Percentiles rank a stretch among this genome's conserved stretches.
phyloP scores from a whole-genome alignment of 2,888 invertebrate genomes.

The Monopis laevigella region DNA sequence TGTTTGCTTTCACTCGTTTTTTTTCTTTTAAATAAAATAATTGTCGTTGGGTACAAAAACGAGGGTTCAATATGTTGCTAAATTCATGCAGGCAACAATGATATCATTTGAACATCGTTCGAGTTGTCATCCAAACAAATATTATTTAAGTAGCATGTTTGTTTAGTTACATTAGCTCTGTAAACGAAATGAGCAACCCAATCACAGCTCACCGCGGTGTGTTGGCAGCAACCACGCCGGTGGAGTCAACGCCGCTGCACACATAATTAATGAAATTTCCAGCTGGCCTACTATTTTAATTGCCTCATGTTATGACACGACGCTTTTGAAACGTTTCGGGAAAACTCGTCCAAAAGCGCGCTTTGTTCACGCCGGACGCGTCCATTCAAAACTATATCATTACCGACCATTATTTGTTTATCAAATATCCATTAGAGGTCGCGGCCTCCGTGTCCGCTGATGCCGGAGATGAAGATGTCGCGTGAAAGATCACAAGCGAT shows the following conservation, averaged over 20 bases:
- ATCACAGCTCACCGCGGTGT: conserved; percentile 12
- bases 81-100: neutral
- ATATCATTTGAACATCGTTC: no score
- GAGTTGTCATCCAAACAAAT: no score
- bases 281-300: conserved; percentile 64
- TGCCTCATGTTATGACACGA: conserved; percentile 56
- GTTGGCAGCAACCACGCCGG: conserved; percentile 45
- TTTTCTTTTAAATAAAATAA: conserved; percentile 25
- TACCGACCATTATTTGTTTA: conserved; percentile 50
- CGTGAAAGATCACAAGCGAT: conserved; percentile 48
- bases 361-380: conserved; percentile 49
- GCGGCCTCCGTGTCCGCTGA: conserved; percentile 34
- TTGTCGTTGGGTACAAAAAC: conserved; percentile 2
- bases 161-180: no score
- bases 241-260: conserved; percentile 44
- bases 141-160: no score
- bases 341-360: conserved; percentile 39
- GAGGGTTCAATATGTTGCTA: neutral
- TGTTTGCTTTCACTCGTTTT: conserved; percentile 48
- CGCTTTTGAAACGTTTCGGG: conserved; percentile 59
- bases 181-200: conserved; percentile 10
- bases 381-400: conserved; percentile 26
- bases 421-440: conserved; percentile 55
- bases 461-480: conserved; percentile 56
- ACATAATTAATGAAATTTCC: conserved; percentile 63